phyloP scores from a whole-genome alignment of 64 coral and sea anemone species.

The Dendrophyllia cribrosa region DNA sequence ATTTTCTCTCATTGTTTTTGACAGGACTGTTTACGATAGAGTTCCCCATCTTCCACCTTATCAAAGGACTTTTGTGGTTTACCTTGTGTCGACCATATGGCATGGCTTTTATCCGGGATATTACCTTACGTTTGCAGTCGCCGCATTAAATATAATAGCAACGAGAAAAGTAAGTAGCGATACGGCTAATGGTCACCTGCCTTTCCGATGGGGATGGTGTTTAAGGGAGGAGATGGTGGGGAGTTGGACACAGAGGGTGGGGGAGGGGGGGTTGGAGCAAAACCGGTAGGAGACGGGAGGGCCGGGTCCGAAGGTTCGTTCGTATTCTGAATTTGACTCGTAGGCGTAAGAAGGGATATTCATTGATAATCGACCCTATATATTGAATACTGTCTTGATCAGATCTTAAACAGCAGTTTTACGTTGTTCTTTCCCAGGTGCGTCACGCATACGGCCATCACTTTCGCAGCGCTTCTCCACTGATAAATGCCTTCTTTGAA shows the following conservation, averaged over 20 bases:
- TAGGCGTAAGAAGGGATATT: too few species aligned
- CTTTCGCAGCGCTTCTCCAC: background rate
- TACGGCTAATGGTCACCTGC: too few species aligned
- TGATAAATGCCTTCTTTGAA: background rate
- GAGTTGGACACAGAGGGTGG: too few species aligned
- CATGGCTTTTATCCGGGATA: conserved; percentile 89
- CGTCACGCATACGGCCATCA: background rate
- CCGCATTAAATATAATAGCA: conserved; percentile 49
- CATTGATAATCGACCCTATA: too few species aligned
- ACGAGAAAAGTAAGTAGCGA: conserved; percentile 43
- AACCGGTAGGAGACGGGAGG: too few species aligned
- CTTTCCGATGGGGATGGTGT: too few species aligned
- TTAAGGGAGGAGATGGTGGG: too few species aligned
- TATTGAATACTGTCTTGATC: too few species aligned
- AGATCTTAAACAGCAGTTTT: background rate
- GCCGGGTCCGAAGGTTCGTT: too few species aligned
- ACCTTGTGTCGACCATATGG: conserved; percentile 68
- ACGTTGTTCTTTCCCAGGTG: background rate
- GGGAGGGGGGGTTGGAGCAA: too few species aligned
- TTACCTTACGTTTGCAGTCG: conserved; percentile 39
- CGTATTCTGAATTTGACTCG: too few species aligned
- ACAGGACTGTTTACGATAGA: conserved; percentile 82
- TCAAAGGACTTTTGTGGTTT: conserved; percentile 35
- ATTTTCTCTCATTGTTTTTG: background rate
- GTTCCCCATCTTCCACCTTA: background rate